These are phyloP conservation scores for Therioaphis trifolii DNA, from an alignment of 2,888 invertebrate species.

Conservation along the genomic window DNA sequence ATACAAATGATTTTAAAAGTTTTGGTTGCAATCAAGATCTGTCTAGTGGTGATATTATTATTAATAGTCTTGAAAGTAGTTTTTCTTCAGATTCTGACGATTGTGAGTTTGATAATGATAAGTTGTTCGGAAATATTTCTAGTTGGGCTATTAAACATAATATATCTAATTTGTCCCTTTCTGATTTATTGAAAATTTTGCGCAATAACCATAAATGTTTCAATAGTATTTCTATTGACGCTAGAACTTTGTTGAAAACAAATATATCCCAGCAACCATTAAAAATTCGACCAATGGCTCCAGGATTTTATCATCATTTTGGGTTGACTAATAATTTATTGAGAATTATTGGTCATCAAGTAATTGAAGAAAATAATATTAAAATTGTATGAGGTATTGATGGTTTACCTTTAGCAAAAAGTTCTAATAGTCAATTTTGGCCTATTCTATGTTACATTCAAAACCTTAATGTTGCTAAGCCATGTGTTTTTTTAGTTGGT, in stretches of 20 bases:
- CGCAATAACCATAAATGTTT: neutral
- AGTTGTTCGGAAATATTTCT: too few relatives aligned
- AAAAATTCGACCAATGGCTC: neutral
- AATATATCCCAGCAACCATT: neutral
- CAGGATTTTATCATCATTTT: neutral
- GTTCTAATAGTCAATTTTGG: neutral
- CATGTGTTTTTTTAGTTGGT: neutral
- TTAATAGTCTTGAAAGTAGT: too few relatives aligned
- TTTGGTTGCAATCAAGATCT: too few relatives aligned
- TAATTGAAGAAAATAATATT: neutral
- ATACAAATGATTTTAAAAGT: too few relatives aligned
- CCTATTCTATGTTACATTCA: neutral
- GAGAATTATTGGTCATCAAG: neutral
- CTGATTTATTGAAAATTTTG: neutral
- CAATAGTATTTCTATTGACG: neutral
- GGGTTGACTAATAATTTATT: neutral
- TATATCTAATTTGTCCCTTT: neutral
- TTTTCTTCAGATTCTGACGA: too few relatives aligned
- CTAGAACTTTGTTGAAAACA: constrained; percentile 7
- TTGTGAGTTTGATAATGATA: too few relatives aligned
- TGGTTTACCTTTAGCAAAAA: neutral
- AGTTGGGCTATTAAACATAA: neutral
- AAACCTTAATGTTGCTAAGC: neutral
- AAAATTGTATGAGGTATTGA: neutral
- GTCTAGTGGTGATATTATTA: too few relatives aligned